These are phyloP conservation scores for Agrenia bidenticulata DNA, from an alignment of 2,888 invertebrate genomes.

Conservation along the genomic window DNA sequence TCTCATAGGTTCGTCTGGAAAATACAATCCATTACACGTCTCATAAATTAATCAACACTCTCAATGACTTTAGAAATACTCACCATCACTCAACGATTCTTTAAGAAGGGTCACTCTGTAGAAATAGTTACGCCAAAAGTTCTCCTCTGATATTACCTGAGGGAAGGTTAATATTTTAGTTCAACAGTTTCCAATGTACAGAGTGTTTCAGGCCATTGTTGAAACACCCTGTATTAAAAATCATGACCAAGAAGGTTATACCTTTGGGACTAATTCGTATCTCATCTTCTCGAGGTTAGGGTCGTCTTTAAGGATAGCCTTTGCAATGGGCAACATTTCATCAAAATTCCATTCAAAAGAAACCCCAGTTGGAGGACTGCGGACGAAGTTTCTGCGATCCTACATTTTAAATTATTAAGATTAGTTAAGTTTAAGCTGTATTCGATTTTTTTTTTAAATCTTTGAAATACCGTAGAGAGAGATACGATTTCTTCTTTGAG, in stretches of 20 bases:
- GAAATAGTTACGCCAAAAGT: constrained; percentile 99
- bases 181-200: too few relatives aligned
- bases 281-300: constrained; percentile 96
- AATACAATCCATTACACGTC: too few relatives aligned
- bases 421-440: not conserved
- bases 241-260: too few relatives aligned
- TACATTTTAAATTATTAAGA: too few relatives aligned
- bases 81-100: constrained; percentile 69
- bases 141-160: constrained; percentile 80
- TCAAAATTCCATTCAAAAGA: constrained; percentile 95
- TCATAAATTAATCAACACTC: too few relatives aligned
- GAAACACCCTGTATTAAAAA: constrained; percentile 59
- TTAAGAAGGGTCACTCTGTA: constrained; percentile 98
- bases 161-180: too few relatives aligned
- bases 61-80: too few relatives aligned
- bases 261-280: constrained; percentile 98
- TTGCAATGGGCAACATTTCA: constrained; percentile 86
- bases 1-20: constrained; percentile 46
- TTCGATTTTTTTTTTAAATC: too few relatives aligned
- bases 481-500: constrained; percentile 94
- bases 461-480: constrained; percentile 71
- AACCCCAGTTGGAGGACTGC: constrained; percentile 92
- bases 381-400: constrained; percentile 96
- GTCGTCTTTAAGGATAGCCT: constrained; percentile 92
- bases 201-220: not conserved